Conservation (phyloP, 2,113 vertebrate species). For the Craseonycteris thonglongyai region DNA sequence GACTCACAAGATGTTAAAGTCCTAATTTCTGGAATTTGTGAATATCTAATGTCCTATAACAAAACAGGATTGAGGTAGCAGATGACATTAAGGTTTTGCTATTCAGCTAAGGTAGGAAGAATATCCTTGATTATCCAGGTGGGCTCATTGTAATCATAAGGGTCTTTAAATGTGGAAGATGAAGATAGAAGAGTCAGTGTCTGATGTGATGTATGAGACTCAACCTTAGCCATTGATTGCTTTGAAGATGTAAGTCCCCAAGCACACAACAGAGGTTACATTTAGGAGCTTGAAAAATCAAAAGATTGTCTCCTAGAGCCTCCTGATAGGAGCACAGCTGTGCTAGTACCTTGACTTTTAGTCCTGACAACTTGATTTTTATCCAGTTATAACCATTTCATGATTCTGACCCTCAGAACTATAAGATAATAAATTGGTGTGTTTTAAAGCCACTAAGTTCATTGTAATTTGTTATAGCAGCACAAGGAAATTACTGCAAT, state of each 20-base stretch:
- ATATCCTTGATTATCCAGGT: not conserved
- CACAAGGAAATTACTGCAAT: not conserved
- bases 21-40: not conserved
- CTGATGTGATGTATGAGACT: not conserved
- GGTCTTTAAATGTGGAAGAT: not conserved
- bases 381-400: not conserved
- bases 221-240: too few species aligned
- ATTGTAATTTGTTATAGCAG: not conserved
- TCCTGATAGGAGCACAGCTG: not conserved
- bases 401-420: not conserved
- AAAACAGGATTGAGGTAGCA: not conserved
- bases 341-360: not conserved
- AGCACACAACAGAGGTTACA: not conserved
- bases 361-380: not conserved
- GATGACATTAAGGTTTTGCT: not conserved
- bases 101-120: not conserved
- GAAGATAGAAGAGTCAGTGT: not conserved
- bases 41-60: not conserved
- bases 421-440: not conserved
- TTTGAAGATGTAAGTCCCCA: not conserved
- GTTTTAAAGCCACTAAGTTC: not conserved
- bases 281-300: not conserved
- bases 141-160: not conserved
- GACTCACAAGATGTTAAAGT: not conserved
- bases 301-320: not conserved